Conservation (phyloP, 2,888 invertebrate genomes). For the Lycaena phlaeas region DNA sequence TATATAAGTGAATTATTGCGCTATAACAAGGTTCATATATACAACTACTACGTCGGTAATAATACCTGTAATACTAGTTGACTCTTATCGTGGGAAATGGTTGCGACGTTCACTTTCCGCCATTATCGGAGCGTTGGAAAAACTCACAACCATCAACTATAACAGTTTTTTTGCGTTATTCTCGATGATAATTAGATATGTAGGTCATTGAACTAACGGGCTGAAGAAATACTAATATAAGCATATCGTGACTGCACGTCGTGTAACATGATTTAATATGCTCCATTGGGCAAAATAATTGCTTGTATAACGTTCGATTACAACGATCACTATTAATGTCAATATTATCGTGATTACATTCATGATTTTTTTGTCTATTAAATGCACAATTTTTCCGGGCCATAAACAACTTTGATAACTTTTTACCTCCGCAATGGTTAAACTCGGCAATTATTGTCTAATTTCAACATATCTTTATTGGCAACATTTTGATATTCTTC, state of each 20-base stretch:
- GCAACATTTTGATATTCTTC: no score
- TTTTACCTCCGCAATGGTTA: no score
- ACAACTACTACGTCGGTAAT: slow-evolving; percentile 1
- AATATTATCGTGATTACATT: slow-evolving; percentile 10
- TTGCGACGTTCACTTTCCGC: slow-evolving; percentile 48
- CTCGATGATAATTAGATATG: slow-evolving; percentile 28
- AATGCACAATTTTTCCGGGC: background rate
- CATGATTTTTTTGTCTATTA: slow-evolving; percentile 4
- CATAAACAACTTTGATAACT: no score
- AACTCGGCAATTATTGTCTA: no score
- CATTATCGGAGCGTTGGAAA: slow-evolving; percentile 38
- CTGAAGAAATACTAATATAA: slow-evolving; percentile 34
- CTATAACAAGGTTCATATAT: no score
- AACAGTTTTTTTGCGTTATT: background rate
- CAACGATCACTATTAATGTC: slow-evolving; percentile 14
- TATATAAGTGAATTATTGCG: no score
- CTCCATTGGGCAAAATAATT: slow-evolving; percentile 20
- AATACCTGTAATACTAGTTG: slow-evolving; percentile 3
- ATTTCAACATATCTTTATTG: no score
- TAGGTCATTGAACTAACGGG: slow-evolving; percentile 61
- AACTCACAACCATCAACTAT: background rate
- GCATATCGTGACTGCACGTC: slow-evolving; percentile 30
- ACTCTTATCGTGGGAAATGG: slow-evolving; percentile 54
- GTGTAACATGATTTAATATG: slow-evolving; percentile 25
- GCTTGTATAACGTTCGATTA: slow-evolving; percentile 15